Evolutionary conservation across 2,113 vertebrate species (phyloP), one percentile per base, ranked within the genome.

Genomic region (Diglossa brunneiventris): DNA sequence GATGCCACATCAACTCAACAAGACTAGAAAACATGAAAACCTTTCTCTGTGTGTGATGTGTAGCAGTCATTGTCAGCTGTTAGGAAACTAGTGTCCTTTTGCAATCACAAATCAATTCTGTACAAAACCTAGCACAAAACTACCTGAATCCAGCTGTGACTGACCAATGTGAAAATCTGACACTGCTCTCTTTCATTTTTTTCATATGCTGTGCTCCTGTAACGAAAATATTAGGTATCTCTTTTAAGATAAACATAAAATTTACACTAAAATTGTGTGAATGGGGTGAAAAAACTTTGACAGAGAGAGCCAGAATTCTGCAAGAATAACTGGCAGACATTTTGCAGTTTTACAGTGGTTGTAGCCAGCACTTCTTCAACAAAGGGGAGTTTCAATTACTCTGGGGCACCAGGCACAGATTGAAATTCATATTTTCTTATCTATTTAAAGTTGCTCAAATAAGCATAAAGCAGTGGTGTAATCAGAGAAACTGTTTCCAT

Each of bases 381-480:
- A 90, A 94, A 95, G 69, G 89, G 96, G 96, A 96, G 94, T 96
- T 97, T 90, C 90, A 93, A 19, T 86, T 96, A 91, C 91, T 94
- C 95, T 92, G 77, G 90, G 81, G 96, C 95, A 96, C 89, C 95
- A 97, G 96, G 94, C 95, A 96, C 94, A 93, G 92, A 94, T 53
- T 94, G 87, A 96, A 96, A 95, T 92, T 96, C 79, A 6, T 87
- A 94, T 92, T 95, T 94, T 68, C 95, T 97, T 97, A 96, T 96
- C 96, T 97, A 83, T 89, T 89, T 82, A 92, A 94, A 93, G 87
- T 95, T 96, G 95, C 96, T 96, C 83, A 95, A 96, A 96, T 85
- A 96, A 96, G 94, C 95, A 96, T 55, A 95, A 95, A 95, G 67
- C 39, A 87, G 67, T 96, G 92, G 87, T 79, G 91, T 91, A 95